Evolutionary conservation across 2,888 invertebrate species (phyloP).

Genomic region (Mythimna ferrago): DNA sequence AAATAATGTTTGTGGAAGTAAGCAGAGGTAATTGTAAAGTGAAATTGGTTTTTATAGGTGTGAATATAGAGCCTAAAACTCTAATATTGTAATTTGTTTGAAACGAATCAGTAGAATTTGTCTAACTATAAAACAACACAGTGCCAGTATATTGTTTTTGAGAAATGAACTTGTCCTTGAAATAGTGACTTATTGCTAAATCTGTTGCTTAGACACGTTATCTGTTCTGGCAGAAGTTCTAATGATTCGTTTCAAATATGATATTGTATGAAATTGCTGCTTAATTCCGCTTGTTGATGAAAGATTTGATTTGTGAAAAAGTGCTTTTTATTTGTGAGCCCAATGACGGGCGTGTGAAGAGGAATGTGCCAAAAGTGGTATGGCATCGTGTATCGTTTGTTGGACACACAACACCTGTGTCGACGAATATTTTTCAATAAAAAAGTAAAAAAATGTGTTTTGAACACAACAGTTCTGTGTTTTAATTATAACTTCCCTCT

Average conservation of each 20-base stretch:
- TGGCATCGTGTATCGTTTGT: conserved; percentile 77
- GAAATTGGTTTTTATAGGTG: conserved; percentile 73
- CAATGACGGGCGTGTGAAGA: conserved; percentile 63
- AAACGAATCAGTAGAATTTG: conserved; percentile 45
- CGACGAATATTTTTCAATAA: conserved; percentile 89
- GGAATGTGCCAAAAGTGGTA: conserved; percentile 78
- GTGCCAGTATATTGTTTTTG: conserved; percentile 3
- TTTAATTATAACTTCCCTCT: conserved; percentile 73
- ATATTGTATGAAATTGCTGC: conserved; percentile 63
- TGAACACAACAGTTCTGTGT: conserved; percentile 87
- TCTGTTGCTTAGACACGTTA: neutral
- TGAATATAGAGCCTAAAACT: conserved; percentile 68
- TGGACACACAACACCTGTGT: conserved; percentile 84
- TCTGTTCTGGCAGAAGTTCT: conserved; percentile 20
- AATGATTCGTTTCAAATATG: conserved; percentile 50
- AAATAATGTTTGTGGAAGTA: conserved; percentile 70
- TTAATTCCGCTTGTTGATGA: conserved; percentile 60
- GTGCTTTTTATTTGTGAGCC: conserved; percentile 69
- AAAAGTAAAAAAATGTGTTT: conserved; percentile 89
- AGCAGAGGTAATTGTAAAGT: conserved; percentile 66
- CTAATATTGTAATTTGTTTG: conserved; percentile 55
- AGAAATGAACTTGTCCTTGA: conserved; percentile 4
- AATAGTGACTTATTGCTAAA: neutral
- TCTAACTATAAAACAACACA: conserved; percentile 7
- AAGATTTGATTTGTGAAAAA: conserved; percentile 67